These are phyloP conservation scores for Pygmarrhopalites habei DNA, from an alignment of 1,140 invertebrate genomes.

Conservation along the genomic window DNA sequence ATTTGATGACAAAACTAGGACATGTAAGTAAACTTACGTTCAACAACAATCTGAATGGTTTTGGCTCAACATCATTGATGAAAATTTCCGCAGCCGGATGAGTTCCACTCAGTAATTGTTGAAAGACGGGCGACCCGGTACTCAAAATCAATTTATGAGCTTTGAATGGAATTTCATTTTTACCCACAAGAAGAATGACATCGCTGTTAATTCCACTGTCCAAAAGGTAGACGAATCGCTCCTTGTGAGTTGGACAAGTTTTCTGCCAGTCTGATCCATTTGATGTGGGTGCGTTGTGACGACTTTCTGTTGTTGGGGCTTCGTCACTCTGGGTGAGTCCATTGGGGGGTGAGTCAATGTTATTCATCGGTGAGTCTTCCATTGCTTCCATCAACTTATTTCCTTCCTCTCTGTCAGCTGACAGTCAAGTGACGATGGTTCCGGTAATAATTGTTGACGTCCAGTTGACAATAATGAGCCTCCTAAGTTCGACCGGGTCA, in stretches of 20 bases:
- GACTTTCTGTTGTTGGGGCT: not conserved
- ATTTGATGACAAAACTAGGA: too few relatives aligned
- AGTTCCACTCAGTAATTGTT: not conserved
- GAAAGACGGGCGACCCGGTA: constrained; percentile 13
- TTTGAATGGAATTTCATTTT: constrained; percentile 8
- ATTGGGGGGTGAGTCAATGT: not conserved
- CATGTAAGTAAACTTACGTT: too few relatives aligned
- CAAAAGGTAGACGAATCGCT: constrained; percentile 9
- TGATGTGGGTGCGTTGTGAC: not conserved
- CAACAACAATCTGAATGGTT: not conserved
- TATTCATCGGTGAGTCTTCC: constrained; percentile 1
- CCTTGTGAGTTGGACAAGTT: constrained; percentile 6
- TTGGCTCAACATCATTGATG: constrained; percentile 5
- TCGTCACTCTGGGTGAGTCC: constrained; percentile 6
- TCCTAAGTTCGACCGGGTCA: too few relatives aligned
- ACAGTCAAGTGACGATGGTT: not conserved
- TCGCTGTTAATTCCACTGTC: constrained; percentile 11
- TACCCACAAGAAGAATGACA: constrained; percentile 7
- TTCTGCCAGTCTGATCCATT: constrained; percentile 9
- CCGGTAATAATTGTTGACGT: too few relatives aligned
- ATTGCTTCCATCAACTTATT: not conserved
- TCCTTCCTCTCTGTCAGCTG: not conserved
- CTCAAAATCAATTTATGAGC: constrained; percentile 18
- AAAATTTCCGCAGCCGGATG: constrained; percentile 3
- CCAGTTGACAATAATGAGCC: too few relatives aligned